Conservation (phyloP, 2,113 vertebrate species). For the Stigmatopora argus region DNA sequence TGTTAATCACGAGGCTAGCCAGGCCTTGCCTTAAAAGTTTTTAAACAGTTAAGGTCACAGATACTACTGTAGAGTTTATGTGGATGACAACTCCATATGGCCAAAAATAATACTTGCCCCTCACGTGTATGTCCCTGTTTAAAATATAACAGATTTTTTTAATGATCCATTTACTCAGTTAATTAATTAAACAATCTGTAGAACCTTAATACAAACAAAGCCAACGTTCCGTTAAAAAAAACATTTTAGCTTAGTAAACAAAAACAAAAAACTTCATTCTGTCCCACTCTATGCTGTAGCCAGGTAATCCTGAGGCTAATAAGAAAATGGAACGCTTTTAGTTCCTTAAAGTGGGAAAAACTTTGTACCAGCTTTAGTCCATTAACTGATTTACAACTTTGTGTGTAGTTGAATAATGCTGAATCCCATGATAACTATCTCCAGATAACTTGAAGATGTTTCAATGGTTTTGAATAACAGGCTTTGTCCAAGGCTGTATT, state of each 20-base stretch:
- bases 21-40: not conserved
- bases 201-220: not conserved
- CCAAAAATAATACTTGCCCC: not conserved
- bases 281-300: no score
- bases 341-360: no score
- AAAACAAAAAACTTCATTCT: no score
- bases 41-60: not conserved
- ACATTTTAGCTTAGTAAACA: no score
- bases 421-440: slow-evolving; percentile 22
- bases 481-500: slow-evolving; percentile 28
- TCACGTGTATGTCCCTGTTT: not conserved
- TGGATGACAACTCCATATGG: not conserved
- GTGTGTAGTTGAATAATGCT: slow-evolving; percentile 9
- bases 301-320: no score
- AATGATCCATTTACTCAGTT: not conserved
- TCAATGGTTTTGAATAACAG: slow-evolving; percentile 12
- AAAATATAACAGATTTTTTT: not conserved
- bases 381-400: not conserved
- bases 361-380: no score
- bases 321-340: no score
- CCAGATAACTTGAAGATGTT: slow-evolving; percentile 13
- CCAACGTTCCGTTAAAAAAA: no score
- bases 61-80: not conserved
- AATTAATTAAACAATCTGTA: not conserved
- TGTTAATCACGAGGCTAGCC: not conserved